Evolutionary conservation across 2,113 vertebrate species (phyloP), one percentile per base, ranked within the genome.

Genomic region (Rhynchomys soricoides): DNA sequence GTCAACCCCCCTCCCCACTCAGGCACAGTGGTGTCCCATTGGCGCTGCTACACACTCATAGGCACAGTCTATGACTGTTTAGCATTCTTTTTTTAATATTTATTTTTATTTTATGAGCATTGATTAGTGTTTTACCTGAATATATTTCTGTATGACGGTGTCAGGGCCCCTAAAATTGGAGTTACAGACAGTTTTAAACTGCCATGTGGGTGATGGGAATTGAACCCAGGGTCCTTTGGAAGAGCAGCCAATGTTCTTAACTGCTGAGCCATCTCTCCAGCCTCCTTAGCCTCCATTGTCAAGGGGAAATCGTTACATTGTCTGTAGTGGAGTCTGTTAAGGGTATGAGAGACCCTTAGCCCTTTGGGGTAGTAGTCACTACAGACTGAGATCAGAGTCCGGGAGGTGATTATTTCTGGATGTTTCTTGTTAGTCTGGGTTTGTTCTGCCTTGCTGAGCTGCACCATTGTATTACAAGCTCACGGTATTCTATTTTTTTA

Each of bases 351-450:
- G 43, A 31, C 71, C 15, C 62, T 7, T 83, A 62, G 29, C 87
- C 71, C 55, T 6, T 70, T 43, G 57, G 19, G 0, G n/a, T 75
- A 57, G n/a, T 40, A 55, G 22, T 31, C 26, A 85, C 66, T 66
- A 1, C 37, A 68, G 37, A 17, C 45, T 1, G 1, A 37, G 71
- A n/a, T 43, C 64, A 52, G 57, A 90, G 9, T 91, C 13, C 29
- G 2, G 57, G 79, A 85, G n/a, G 71, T 29, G 40, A n/a, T 64
- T 88, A 43, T 71, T 66, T 79, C 70, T 71, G 43, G 55, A 93
- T 86, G 45, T 86, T 83, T 88, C 52, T 34, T 81, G n/a, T 55
- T 82, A 52, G n/a, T 68, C 73, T 96, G 86, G 15, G 88, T 73
- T 70, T 89, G 15, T 13, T 40, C 78, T 94, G 0, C 75, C 68